Evolutionary conservation across 1,140 invertebrate species (phyloP), one percentile per base, ranked within the genome.

Genomic region (silkworm (Bombyx mori)): DNA sequence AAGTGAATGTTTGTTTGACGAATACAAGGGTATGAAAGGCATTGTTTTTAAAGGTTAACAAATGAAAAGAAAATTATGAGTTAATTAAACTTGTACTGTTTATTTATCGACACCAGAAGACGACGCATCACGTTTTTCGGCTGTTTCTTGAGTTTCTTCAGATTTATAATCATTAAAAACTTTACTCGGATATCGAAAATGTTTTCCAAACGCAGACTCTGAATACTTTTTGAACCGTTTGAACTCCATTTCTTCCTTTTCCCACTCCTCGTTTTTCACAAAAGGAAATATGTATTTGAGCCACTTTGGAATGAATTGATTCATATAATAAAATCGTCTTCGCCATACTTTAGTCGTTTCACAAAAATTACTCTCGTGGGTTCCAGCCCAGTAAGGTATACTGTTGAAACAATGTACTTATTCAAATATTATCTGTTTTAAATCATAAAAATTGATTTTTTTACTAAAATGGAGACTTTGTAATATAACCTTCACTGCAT

Each of bases 271-370:
- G 18, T 73, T 50, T n/a, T 69, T 64, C 0, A 85, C 71, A 48
- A 65, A 80, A 1, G 71, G 68, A 9, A 82, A 62, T 8, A 73
- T 9, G 2, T 67, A 57, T 22, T 57, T 56, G 49, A 79, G 42
- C 79, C 79, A 82, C 22, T 73, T 57, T 0, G 82, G 82, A 3
- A 82, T 57, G 54, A 78, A 79, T 35, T 75, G 69, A 48, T 85
- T 77, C 72, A 77, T 73, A 52, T 78, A 83, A 52, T 67, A 77
- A 57, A 75, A 85, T 1, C 82, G 61, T 22, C 74, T 62, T 8
- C 60, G 60, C 82, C 82, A 85, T 1, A 75, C 67, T 62, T 71
- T 77, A 42, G 72, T 74, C 0, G 79, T 80, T 6, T 80, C 69
- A 43, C 60, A 69, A 58, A 68, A 84, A 54, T 71, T 61, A 0